Evolutionary conservation across 2,888 invertebrate genomes (phyloP).

Genomic region (Rhaphigaster nebulosa): DNA sequence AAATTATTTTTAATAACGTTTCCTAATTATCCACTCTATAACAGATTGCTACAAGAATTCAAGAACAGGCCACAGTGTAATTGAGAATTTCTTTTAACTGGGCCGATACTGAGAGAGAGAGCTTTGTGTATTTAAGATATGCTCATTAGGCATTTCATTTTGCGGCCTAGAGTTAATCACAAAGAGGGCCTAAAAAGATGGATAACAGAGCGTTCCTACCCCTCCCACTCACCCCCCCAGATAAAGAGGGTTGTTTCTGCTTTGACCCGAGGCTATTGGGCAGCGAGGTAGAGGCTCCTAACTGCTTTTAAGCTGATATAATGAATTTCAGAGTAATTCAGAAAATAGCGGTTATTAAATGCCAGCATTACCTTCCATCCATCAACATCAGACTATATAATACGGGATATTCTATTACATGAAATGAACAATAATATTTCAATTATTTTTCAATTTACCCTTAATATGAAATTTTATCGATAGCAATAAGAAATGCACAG

Average conservation of each 20-base stretch:
- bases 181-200: constrained; percentile 13
- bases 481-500: too few species aligned
- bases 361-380: neutral
- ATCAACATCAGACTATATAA: neutral
- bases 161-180: constrained; percentile 14
- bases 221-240: neutral
- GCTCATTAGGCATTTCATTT: constrained; percentile 28
- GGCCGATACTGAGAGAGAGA: neutral
- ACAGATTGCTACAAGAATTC: neutral
- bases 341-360: neutral
- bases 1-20: too few species aligned
- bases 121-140: neutral
- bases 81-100: neutral
- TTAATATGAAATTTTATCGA: too few species aligned
- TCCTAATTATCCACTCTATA: neutral
- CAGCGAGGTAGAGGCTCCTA: neutral
- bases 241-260: constrained; percentile 4
- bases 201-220: neutral
- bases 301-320: constrained; percentile 16
- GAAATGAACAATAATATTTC: neutral
- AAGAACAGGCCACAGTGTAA: neutral
- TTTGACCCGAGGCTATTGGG: neutral
- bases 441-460: neutral
- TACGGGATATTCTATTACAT: neutral
- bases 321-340: neutral